A percentile compares a stretch with the other conserved stretches of the same genome.
Evolutionary conservation across 2,888 invertebrate species (phyloP).

Genomic region (Norana najaformis): DNA sequence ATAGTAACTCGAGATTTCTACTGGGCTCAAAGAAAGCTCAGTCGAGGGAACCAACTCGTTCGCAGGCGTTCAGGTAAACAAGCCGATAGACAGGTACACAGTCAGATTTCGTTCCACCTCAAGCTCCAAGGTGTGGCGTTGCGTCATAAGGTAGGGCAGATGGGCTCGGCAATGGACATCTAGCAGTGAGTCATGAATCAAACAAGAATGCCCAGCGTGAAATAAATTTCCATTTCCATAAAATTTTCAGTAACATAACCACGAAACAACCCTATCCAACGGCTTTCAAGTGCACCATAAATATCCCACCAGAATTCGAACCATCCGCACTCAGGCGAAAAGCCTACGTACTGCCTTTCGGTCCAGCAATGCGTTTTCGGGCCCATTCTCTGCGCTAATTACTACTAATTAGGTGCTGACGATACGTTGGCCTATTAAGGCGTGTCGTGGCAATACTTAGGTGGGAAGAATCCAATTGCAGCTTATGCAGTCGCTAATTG

Average conservation of each 20-base stretch:
- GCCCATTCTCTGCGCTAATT: neutral
- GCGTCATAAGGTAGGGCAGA: neutral
- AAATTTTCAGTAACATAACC: neutral
- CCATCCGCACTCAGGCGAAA: neutral
- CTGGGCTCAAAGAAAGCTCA: too few relatives aligned
- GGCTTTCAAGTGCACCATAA: neutral
- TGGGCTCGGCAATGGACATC: too few relatives aligned
- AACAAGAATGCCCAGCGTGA: neutral
- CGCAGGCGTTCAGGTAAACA: too few relatives aligned
- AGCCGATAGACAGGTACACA: too few relatives aligned
- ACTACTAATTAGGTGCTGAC: neutral
- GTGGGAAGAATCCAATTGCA: neutral
- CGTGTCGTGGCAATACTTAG: too few relatives aligned
- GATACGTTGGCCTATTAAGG: neutral
- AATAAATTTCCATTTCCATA: neutral
- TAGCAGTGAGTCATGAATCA: neutral
- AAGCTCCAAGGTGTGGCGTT: neutral
- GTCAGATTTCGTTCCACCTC: too few relatives aligned
- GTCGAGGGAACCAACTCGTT: too few relatives aligned
- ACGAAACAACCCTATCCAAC: neutral
- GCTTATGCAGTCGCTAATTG: neutral
- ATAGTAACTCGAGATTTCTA: too few relatives aligned
- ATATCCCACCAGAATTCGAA: neutral
- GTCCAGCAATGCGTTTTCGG: neutral
- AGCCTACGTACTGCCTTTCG: neutral